These are phyloP conservation scores for Styela plicata DNA, from an alignment of 23 tunicate genomes.

Conservation along the genomic window DNA sequence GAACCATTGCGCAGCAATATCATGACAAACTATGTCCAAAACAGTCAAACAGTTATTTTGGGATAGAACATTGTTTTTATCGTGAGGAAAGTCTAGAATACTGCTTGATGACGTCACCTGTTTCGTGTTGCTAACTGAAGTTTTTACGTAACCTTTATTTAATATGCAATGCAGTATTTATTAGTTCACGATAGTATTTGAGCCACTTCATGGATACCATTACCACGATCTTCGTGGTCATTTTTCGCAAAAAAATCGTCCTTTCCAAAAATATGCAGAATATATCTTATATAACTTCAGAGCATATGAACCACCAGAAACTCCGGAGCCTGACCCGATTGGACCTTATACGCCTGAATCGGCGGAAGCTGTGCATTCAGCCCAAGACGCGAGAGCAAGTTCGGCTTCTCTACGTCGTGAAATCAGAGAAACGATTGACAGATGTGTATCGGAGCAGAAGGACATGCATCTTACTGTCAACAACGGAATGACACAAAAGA, in stretches of 20 bases:
- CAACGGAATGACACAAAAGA: constrained; percentile 90
- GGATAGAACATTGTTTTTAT: too few relatives aligned
- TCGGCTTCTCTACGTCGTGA: constrained; percentile 63
- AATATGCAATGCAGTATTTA: too few relatives aligned
- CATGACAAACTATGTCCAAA: too few relatives aligned
- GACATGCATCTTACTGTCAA: constrained; percentile 81
- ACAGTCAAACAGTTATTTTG: too few relatives aligned
- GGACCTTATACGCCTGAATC: constrained; percentile 93
- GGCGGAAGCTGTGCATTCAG: constrained; percentile 84
- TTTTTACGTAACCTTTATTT: too few relatives aligned
- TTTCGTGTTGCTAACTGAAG: too few relatives aligned
- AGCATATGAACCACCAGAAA: constrained; percentile 69
- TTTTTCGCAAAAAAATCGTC: neutral
- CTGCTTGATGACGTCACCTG: too few relatives aligned
- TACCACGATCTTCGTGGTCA: too few relatives aligned
- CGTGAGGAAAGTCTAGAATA: too few relatives aligned
- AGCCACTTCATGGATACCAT: neutral
- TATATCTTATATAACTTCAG: constrained; percentile 24
- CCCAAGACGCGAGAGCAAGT: constrained; percentile 57
- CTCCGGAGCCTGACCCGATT: constrained; percentile 89
- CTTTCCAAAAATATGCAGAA: neutral
- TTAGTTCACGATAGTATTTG: too few relatives aligned
- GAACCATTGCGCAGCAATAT: too few relatives aligned
- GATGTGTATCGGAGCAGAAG: constrained; percentile 73
- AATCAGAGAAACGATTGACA: constrained; percentile 67